Evolutionary conservation across 64 coral and sea anemone genomes (phyloP).

Genomic region (Montipora cactus): DNA sequence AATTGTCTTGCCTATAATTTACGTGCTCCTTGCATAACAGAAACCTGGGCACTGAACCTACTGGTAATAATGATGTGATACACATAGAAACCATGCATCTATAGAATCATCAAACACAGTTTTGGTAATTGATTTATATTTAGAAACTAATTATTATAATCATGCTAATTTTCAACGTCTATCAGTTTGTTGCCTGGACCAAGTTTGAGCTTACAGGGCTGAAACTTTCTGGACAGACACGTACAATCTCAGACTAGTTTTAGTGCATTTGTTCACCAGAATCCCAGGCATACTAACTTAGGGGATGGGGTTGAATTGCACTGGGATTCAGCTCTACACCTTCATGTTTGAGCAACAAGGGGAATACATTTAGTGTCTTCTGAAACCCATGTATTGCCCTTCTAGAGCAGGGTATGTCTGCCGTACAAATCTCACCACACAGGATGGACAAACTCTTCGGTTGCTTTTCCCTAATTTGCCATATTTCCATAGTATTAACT

Average conservation of each 20-base stretch:
- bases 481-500: slow-evolving; percentile 4
- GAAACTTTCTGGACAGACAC: slow-evolving; percentile 4
- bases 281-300: neutral
- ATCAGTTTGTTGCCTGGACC: slow-evolving; percentile 1
- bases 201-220: neutral
- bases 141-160: slow-evolving; percentile 3
- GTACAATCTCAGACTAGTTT: neutral
- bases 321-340: slow-evolving; percentile 2
- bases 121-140: neutral
- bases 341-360: neutral
- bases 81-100: neutral
- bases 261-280: slow-evolving; percentile 3
- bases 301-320: slow-evolving; percentile 16
- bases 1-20: neutral
- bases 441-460: slow-evolving; percentile 47
- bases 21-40: neutral
- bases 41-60: neutral
- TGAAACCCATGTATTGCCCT: neutral
- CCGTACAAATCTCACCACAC: slow-evolving; percentile 52
- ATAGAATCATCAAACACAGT: neutral
- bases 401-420: slow-evolving; percentile 5
- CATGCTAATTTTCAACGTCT: neutral
- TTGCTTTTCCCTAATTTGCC: slow-evolving; percentile 44
- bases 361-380: neutral
- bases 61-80: too few relatives aligned